phyloP scores from a whole-genome alignment of 1,140 invertebrate species.

The Diabrotica undecimpunctata region DNA sequence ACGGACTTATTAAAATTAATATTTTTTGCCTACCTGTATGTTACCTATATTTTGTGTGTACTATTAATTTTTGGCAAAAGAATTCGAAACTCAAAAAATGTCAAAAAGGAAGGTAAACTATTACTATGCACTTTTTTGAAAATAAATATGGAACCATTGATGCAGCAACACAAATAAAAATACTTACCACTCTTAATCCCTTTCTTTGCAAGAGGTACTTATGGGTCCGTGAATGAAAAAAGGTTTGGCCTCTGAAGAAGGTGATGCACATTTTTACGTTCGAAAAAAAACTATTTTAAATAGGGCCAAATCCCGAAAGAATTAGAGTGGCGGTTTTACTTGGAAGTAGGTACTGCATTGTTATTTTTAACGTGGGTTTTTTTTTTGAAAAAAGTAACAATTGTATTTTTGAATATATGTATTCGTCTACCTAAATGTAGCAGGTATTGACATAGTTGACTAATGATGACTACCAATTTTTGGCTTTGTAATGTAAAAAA shows the following conservation, averaged over 20 bases:
- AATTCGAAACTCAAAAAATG: no score
- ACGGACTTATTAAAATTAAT: no score
- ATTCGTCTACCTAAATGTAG: no score
- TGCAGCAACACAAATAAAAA: constrained; percentile 16
- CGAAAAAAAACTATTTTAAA: constrained; percentile 20
- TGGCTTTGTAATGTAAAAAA: no score
- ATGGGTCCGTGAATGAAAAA: constrained; percentile 31
- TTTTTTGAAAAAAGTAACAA: not conserved
- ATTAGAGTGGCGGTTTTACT: constrained; percentile 1
- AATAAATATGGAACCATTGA: constrained; percentile 9
- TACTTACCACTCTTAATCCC: constrained; percentile 28
- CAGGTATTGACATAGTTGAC: no score
- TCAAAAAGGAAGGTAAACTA: constrained; percentile 12
- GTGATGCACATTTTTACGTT: constrained; percentile 42
- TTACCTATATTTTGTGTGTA: no score
- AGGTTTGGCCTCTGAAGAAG: constrained; percentile 38
- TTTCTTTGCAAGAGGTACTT: constrained; percentile 29
- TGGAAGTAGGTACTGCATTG: not conserved
- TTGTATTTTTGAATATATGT: no score
- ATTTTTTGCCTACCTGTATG: no score
- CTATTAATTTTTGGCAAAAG: no score
- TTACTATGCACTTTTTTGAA: constrained; percentile 14
- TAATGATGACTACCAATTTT: no score
- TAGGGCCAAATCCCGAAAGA: not conserved
- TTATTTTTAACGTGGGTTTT: not conserved